Conservation (phyloP, 2,797 vertebrate species). For the Squalus acanthias region DNA sequence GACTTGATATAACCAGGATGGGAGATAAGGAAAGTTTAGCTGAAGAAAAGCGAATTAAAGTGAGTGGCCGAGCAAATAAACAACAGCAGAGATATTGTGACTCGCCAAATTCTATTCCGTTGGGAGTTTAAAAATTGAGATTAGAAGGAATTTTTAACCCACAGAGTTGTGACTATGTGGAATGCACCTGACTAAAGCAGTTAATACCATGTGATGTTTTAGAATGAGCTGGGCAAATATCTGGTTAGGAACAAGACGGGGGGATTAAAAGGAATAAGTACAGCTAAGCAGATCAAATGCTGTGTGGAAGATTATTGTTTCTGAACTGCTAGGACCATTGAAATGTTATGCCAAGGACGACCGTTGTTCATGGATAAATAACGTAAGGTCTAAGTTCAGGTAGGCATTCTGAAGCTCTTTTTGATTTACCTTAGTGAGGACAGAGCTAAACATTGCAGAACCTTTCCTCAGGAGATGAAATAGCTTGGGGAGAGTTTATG, state of each 20-base stretch:
- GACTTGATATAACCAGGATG: neutral
- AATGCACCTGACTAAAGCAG: neutral
- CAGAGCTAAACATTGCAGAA: neutral
- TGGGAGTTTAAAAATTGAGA: neutral
- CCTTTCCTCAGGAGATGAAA: conserved; percentile 21
- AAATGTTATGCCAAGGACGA: neutral
- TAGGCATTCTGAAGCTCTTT: neutral
- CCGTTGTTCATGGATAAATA: neutral
- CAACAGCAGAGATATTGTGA: neutral
- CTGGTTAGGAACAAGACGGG: neutral
- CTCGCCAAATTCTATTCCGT: neutral
- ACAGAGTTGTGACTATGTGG: neutral
- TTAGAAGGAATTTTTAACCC: neutral
- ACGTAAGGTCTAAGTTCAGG: neutral
- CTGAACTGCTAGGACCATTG: conserved; percentile 7
- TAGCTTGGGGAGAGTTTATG: neutral
- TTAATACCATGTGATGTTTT: neutral
- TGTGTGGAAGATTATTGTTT: neutral
- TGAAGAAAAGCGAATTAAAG: neutral
- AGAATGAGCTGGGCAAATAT: neutral
- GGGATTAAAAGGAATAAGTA: neutral
- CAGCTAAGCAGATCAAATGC: neutral
- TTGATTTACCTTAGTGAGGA: neutral
- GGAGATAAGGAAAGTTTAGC: neutral
- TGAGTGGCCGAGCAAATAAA: neutral